Conservation (phyloP, 2,888 invertebrate species). For the Aphidoletes aphidimyza region DNA sequence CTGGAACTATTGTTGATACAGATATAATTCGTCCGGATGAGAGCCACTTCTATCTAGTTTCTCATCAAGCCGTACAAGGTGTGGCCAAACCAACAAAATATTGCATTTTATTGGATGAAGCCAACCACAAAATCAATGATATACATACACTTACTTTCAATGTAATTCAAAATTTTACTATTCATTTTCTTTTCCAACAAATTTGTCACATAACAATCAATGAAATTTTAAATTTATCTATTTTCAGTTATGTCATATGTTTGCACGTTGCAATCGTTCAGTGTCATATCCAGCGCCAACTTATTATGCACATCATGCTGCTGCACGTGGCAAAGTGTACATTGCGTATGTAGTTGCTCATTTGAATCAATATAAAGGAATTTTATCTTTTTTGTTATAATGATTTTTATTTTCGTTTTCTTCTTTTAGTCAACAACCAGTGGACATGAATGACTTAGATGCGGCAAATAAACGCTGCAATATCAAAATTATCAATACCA, state of each 20-base stretch:
- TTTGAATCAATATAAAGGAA: too few species aligned
- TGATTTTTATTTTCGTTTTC: too few species aligned
- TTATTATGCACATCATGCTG: conserved; percentile 88
- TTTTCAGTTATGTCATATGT: conserved; percentile 75
- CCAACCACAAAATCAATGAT: conserved; percentile 75
- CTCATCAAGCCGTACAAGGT: conserved; percentile 79
- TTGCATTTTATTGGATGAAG: conserved; percentile 84
- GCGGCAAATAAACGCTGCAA: too few species aligned
- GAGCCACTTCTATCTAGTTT: conserved; percentile 88
- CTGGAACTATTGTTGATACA: conserved; percentile 89
- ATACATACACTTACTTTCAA: conserved; percentile 83
- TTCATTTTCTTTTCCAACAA: neutral
- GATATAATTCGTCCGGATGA: conserved; percentile 81
- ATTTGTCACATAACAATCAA: neutral
- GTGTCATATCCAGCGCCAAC: conserved; percentile 90
- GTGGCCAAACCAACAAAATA: conserved; percentile 89
- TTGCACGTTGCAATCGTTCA: conserved; percentile 82
- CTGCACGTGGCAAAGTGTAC: conserved; percentile 72
- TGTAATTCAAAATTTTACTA: conserved; percentile 63
- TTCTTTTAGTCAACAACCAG: too few species aligned
- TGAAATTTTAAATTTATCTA: neutral
- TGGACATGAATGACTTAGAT: too few species aligned
- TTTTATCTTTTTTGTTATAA: too few species aligned
- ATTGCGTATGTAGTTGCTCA: conserved; percentile 60
- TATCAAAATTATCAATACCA: too few species aligned